These are phyloP conservation scores for Epizoanthus stellaris DNA, from an alignment of 92 coral and sea anemone species.

Conservation along the genomic window DNA sequence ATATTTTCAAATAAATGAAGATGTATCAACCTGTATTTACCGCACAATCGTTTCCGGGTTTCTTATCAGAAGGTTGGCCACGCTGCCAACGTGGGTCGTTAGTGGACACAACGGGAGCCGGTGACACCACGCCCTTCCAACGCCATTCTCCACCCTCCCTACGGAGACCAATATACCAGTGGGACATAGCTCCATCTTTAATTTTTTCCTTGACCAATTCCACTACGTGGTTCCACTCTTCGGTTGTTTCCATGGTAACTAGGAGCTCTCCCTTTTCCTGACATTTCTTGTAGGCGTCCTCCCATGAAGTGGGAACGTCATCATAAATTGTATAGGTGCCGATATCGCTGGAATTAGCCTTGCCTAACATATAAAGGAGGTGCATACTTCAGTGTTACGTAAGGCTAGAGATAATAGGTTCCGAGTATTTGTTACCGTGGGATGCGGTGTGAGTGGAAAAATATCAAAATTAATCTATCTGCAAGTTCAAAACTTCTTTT, in stretches of 20 bases:
- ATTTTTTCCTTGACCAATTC: background rate
- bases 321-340: background rate
- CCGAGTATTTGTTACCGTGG: no score
- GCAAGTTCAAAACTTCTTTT: no score
- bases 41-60: no score
- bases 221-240: background rate
- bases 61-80: background rate
- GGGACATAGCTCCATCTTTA: background rate
- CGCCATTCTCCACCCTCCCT: background rate
- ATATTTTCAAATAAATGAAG: no score
- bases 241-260: background rate
- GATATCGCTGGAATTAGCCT: background rate
- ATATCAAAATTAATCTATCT: no score
- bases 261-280: background rate
- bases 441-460: no score
- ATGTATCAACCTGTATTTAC: no score
- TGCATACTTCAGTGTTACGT: no score
- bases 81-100: constrained; percentile 6
- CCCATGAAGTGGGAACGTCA: background rate
- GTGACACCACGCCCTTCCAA: background rate
- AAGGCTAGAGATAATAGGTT: no score
- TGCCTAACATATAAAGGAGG: background rate
- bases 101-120: background rate
- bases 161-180: background rate
- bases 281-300: background rate